Conservation (phyloP, 2,113 vertebrate species). For the Nettapus auritus region DNA sequence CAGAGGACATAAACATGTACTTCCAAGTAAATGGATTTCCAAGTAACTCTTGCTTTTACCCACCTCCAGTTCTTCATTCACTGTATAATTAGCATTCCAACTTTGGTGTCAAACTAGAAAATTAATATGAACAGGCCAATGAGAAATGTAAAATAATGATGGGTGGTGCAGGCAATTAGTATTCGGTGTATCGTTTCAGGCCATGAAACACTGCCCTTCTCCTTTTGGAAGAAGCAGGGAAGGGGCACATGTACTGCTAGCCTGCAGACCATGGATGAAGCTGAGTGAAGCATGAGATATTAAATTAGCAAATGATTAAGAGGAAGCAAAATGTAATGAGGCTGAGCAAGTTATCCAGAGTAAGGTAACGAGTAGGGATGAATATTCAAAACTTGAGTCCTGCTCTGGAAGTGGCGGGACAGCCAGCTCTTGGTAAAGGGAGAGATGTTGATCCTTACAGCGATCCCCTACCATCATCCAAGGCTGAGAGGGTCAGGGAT, state of each 20-base stretch:
- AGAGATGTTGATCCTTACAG: neutral
- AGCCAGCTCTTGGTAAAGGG: neutral
- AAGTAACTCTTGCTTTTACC: neutral
- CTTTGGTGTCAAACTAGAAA: neutral
- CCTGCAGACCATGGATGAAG: neutral
- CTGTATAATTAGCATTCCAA: neutral
- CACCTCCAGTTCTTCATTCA: neutral
- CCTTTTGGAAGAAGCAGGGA: neutral
- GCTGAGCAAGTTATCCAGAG: neutral
- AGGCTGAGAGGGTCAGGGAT: neutral
- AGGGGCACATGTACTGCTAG: accelerated
- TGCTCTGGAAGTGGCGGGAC: neutral
- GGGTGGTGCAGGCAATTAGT: neutral
- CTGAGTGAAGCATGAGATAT: neutral
- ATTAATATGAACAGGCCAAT: neutral
- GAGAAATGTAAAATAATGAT: neutral
- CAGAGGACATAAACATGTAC: accelerated
- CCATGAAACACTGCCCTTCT: neutral
- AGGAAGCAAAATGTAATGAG: neutral
- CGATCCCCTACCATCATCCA: neutral
- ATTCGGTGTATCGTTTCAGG: neutral
- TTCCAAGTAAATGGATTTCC: neutral
- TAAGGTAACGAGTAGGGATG: neutral
- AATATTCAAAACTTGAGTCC: neutral
- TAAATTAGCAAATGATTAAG: neutral